Evolutionary conservation across 1,140 invertebrate species (phyloP), one percentile per base, ranked within the genome.

Genomic region (Kradibia gibbosae): DNA sequence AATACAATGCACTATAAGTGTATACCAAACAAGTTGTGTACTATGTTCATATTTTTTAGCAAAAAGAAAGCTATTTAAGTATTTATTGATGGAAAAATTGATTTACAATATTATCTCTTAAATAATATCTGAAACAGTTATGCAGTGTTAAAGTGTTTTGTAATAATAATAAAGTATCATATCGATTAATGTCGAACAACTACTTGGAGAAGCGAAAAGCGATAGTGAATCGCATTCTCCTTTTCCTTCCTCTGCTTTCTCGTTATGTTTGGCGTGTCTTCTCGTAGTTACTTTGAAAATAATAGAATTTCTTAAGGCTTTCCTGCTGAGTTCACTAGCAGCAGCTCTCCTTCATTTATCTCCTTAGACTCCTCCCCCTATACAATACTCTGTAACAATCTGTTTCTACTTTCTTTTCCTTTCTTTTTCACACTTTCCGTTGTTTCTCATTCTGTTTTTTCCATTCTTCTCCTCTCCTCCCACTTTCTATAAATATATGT

Each of bases 191-290:
- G 39, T 53, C 28, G 76, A 53, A 53, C 39, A 78, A 15, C 22
- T 13, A 36, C 31, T n/a, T 5, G 17, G 5, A 10, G 73, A 39
- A 60, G 39, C 22, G 48, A 22, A 3, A 22, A 48, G 42, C 53
- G 25, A 28, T 0, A 65, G 11, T 34, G 71, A 17, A 36, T 74
- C 45, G 15, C 36, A n/a, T 50, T 74, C 20, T 50, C 1, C 31
- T 15, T n/a, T 55, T 75, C 62, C 31, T 74, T 74, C 57, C 31
- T 31, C 5, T 55, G n/a, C 17, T n/a, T 39, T 34, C 70, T 60
- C 67, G 67, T 74, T 81, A 75, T 60, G 65, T 85, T 86, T 82
- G 60, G 80, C 72, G 73, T 81, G 80, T 60, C 62, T 55, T 25
- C 17, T 53, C 72, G 73, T 62, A 76, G 60, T 81, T 76, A 75